Percentiles rank a stretch among this genome's conserved stretches.
Evolutionary conservation across 1,140 invertebrate genomes (phyloP).

Genomic region (Bombus superbus): DNA sequence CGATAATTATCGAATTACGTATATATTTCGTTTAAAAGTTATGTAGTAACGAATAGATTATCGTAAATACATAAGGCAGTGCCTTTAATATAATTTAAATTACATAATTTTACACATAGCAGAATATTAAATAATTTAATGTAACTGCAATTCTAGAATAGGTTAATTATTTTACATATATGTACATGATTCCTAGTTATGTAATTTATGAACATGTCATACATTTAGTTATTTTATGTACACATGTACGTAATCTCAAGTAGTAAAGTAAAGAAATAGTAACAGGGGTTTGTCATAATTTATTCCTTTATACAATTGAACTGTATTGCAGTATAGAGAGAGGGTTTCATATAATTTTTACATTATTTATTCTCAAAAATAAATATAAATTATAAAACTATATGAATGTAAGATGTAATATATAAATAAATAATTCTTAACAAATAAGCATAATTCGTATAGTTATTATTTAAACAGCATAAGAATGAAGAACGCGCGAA

Average conservation of each 20-base stretch:
- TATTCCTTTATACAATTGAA: neutral
- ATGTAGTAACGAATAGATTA: no score
- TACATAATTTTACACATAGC: slow-evolving; percentile 39
- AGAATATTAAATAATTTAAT: neutral
- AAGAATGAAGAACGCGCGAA: neutral
- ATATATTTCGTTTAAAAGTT: neutral
- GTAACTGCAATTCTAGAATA: neutral
- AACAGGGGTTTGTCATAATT: neutral
- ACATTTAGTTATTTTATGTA: slow-evolving; percentile 34
- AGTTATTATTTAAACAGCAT: neutral
- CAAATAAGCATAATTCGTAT: neutral
- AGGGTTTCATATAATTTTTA: no score
- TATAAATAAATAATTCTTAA: slow-evolving; percentile 13
- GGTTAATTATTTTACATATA: neutral
- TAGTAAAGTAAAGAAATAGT: slow-evolving; percentile 1
- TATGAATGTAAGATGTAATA: neutral
- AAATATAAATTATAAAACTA: slow-evolving; percentile 9
- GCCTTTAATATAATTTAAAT: slow-evolving; percentile 34
- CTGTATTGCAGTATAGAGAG: neutral
- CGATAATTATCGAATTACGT: slow-evolving; percentile 22
- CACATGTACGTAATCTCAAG: neutral
- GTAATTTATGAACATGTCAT: slow-evolving; percentile 41
- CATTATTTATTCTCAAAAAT: neutral
- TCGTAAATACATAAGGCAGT: neutral
- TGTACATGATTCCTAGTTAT: slow-evolving; percentile 55